Conservation (phyloP, 1,140 invertebrate species). For the Aphaenogaster ashmeadi region DNA sequence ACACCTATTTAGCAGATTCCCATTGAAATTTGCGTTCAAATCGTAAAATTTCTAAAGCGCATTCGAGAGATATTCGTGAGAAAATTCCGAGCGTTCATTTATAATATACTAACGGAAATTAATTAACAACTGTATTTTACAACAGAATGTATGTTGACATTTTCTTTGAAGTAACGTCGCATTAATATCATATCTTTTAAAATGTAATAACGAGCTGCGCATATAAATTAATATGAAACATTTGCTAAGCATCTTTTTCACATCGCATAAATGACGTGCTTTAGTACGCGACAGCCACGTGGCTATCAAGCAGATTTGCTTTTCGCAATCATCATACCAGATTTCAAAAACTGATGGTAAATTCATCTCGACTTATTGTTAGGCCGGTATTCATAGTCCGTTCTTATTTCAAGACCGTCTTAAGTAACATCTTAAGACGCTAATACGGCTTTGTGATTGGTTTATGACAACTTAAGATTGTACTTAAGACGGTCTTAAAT, state of each 20-base stretch:
- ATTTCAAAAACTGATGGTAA: conserved; percentile 2
- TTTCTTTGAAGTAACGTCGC: not conserved
- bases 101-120: not conserved
- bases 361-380: not conserved
- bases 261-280: not conserved
- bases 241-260: not conserved
- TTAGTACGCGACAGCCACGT: not conserved
- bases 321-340: not conserved
- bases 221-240: not conserved
- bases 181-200: not conserved
- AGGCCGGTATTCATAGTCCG: no score
- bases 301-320: not conserved
- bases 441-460: no score
- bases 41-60: not conserved
- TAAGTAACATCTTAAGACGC: no score
- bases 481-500: no score
- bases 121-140: not conserved
- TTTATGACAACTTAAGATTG: no score
- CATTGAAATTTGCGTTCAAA: not conserved
- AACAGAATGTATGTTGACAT: not conserved
- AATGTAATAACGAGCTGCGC: not conserved
- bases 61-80: not conserved
- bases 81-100: not conserved
- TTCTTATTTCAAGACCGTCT: no score
- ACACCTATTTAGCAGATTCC: conserved; percentile 5